Evolutionary conservation across 2,113 vertebrate genomes (phyloP).

Genomic region (Platycercus adscitus): DNA sequence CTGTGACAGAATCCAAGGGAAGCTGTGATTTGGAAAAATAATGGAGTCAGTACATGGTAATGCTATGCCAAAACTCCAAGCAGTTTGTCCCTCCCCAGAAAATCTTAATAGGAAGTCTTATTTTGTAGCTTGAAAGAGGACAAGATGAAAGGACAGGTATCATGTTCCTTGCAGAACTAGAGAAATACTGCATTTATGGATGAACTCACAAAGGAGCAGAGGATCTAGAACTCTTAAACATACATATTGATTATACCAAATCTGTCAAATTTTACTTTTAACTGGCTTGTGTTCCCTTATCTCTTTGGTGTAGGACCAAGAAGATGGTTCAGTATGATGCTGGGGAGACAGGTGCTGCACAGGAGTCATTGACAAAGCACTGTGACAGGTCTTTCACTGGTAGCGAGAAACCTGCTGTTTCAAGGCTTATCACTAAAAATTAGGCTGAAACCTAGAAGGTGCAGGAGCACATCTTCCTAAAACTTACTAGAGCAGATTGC

Average conservation of each 20-base stretch:
- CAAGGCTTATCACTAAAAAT: background rate
- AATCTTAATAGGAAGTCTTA: conserved; percentile 50
- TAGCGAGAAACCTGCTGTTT: background rate
- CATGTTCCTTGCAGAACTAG: conserved; percentile 33
- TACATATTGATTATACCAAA: conserved; percentile 62
- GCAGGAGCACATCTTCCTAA: background rate
- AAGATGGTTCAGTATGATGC: background rate
- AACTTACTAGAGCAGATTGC: background rate
- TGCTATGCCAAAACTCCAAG: conserved; percentile 37
- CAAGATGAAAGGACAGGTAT: conserved; percentile 14
- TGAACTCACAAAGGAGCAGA: conserved; percentile 44
- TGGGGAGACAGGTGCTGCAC: background rate
- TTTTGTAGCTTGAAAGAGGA: conserved; percentile 14
- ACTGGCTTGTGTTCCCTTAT: background rate
- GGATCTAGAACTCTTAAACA: conserved; percentile 38
- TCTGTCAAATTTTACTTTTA: conserved; percentile 14
- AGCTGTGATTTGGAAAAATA: conserved; percentile 66
- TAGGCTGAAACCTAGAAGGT: background rate
- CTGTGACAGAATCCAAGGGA: conserved; percentile 29
- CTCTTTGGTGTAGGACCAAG: background rate
- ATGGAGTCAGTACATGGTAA: conserved; percentile 46
- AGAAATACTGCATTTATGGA: conserved; percentile 61
- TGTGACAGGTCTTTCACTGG: rapidly evolving
- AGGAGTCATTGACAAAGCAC: background rate
- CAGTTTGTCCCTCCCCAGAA: background rate